Conservation (phyloP, 2,113 vertebrate genomes). For the Psittacara wagleri region DNA sequence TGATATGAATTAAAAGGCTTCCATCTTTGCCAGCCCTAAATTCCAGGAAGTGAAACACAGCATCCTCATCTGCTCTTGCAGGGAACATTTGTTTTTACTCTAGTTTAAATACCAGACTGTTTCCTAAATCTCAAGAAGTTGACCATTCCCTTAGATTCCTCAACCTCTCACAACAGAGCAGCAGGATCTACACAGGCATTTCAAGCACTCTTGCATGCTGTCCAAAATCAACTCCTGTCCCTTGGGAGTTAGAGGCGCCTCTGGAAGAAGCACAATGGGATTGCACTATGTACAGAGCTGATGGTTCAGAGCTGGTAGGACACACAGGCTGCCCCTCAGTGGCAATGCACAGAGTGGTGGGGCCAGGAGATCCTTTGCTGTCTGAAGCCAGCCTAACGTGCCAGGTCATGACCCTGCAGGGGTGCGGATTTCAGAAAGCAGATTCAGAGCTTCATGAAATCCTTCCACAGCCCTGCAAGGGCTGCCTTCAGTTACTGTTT, state of each 20-base stretch:
- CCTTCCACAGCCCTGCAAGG: background rate
- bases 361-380: background rate
- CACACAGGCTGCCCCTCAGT: background rate
- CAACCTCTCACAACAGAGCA: background rate
- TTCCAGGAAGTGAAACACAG: conserved; percentile 40
- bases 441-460: background rate
- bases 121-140: background rate
- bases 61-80: conserved; percentile 5
- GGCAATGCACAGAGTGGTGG: background rate
- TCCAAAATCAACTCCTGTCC: background rate
- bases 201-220: background rate
- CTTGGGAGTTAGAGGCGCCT: background rate
- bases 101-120: conserved; percentile 44
- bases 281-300: background rate
- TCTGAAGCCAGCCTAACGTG: background rate
- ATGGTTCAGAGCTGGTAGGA: background rate
- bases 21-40: conserved; percentile 1
- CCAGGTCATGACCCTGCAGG: background rate
- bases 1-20: conserved; percentile 44
- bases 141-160: conserved; percentile 22
- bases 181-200: background rate
- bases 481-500: background rate
- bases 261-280: background rate
- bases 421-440: background rate
- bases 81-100: conserved; percentile 55